phyloP scores from a whole-genome alignment of 2,888 invertebrate species.

The Trichopoda pennipes region DNA sequence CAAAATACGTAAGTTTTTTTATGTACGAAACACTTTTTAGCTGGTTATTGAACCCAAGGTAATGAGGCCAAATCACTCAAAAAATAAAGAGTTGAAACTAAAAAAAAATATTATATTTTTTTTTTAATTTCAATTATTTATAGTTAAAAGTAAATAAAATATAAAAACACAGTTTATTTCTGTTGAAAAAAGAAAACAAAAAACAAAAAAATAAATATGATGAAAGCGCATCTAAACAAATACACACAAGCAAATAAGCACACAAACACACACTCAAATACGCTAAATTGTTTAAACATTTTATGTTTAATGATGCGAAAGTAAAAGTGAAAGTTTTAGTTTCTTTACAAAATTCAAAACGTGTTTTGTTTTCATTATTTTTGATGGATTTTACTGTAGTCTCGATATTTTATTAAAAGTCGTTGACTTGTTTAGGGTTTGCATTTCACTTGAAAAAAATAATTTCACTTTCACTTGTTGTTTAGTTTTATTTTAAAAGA shows the following conservation, averaged over 20 bases:
- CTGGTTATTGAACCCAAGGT: constrained; percentile 58
- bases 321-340: constrained; percentile 67
- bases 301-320: constrained; percentile 67
- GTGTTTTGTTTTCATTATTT: constrained; percentile 50
- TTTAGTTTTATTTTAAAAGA: neutral
- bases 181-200: neutral
- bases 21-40: constrained; percentile 10
- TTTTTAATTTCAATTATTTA: constrained; percentile 5
- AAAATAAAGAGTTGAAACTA: constrained; percentile 6
- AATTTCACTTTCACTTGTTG: constrained; percentile 60
- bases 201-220: constrained; percentile 2
- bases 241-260: neutral
- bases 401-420: constrained; percentile 37
- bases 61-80: constrained; percentile 55
- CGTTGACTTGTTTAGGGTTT: constrained; percentile 50
- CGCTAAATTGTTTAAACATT: constrained; percentile 13
- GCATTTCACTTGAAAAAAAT: constrained; percentile 35
- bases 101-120: neutral
- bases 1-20: constrained; percentile 30
- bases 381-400: constrained; percentile 9
- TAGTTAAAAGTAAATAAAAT: constrained; percentile 7
- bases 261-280: constrained; percentile 2
- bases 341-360: constrained; percentile 31
- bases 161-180: neutral
- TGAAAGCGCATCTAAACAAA: constrained; percentile 18